Conservation (phyloP, 2,113 vertebrate genomes). For the Sebastes schlegelii region DNA sequence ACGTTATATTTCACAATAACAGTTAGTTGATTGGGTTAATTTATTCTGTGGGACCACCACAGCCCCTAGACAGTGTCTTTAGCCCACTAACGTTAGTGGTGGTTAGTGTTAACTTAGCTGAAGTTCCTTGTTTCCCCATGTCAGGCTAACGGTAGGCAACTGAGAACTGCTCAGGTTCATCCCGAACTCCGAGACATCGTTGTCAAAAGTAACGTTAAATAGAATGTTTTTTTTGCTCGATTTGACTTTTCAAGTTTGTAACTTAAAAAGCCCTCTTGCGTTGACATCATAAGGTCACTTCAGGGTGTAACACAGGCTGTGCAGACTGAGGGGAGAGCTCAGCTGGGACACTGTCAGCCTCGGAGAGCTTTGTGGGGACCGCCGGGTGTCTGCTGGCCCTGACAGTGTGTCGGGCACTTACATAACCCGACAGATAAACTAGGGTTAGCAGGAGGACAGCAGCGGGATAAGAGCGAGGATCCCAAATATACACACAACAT, state of each 20-base stretch:
- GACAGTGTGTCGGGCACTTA: conserved; percentile 66
- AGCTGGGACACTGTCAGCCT: conserved; percentile 50
- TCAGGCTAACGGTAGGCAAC: too few species aligned
- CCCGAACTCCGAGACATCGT: too few species aligned
- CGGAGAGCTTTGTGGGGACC: conserved; percentile 42
- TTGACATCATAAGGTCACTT: conserved; percentile 40
- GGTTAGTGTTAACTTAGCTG: too few species aligned
- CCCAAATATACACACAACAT: conserved; percentile 30
- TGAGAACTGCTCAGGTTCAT: too few species aligned
- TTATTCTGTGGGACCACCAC: too few species aligned
- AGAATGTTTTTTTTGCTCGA: background rate
- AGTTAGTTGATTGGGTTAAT: too few species aligned
- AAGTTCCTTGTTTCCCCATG: too few species aligned
- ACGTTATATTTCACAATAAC: too few species aligned
- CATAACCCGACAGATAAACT: conserved; percentile 61
- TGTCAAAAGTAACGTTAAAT: too few species aligned
- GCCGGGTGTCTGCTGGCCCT: conserved; percentile 56
- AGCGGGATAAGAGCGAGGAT: conserved; percentile 42
- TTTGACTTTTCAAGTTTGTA: conserved; percentile 1
- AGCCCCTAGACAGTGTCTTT: too few species aligned
- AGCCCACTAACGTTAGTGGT: too few species aligned
- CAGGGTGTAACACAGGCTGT: conserved; percentile 8
- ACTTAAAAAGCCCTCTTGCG: background rate
- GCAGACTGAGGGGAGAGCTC: conserved; percentile 35
- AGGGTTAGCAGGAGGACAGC: conserved; percentile 66